Evolutionary conservation across 2,113 vertebrate species (phyloP).

Genomic region (Mola mola): DNA sequence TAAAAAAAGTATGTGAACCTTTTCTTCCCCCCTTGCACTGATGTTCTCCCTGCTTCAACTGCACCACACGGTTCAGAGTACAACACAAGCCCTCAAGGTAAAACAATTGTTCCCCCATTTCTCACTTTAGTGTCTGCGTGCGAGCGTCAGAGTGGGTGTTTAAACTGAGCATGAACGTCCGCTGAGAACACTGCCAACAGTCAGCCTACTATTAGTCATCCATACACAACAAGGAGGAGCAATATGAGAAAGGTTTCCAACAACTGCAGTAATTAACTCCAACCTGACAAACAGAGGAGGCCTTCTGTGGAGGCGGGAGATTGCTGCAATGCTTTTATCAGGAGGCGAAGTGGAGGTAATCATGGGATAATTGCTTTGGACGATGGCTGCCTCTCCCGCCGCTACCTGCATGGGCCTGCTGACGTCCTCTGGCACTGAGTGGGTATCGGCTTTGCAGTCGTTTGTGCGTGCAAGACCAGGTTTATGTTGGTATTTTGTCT

Average conservation of each 20-base stretch:
- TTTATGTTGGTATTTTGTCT: background rate
- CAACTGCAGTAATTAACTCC: slow-evolving; percentile 60
- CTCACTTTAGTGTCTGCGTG: slow-evolving; percentile 3
- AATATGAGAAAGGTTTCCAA: slow-evolving; percentile 28
- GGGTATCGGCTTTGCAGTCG: slow-evolving; percentile 26
- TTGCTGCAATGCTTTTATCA: slow-evolving; percentile 62
- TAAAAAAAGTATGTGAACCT: no score
- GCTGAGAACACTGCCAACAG: slow-evolving; percentile 37
- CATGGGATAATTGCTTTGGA: slow-evolving; percentile 70
- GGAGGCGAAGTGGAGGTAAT: slow-evolving; percentile 59
- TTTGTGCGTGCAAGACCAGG: background rate
- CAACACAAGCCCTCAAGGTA: slow-evolving; percentile 17
- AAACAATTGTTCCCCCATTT: slow-evolving; percentile 25
- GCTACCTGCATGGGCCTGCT: slow-evolving; percentile 38
- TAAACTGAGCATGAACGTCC: slow-evolving; percentile 25
- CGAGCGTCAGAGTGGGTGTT: slow-evolving; percentile 44
- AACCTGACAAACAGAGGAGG: slow-evolving; percentile 51
- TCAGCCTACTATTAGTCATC: slow-evolving; percentile 57
- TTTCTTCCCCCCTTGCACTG: slow-evolving; percentile 5
- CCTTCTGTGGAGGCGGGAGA: slow-evolving; percentile 57
- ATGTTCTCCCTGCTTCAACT: background rate
- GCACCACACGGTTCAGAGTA: slow-evolving; percentile 1
- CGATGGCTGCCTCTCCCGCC: slow-evolving; percentile 32
- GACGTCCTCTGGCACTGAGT: slow-evolving; percentile 19
- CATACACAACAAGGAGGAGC: slow-evolving; percentile 43